These are phyloP conservation scores for Lasioglossum malachurum DNA, from an alignment of 2,888 invertebrate genomes.

Conservation along the genomic window DNA sequence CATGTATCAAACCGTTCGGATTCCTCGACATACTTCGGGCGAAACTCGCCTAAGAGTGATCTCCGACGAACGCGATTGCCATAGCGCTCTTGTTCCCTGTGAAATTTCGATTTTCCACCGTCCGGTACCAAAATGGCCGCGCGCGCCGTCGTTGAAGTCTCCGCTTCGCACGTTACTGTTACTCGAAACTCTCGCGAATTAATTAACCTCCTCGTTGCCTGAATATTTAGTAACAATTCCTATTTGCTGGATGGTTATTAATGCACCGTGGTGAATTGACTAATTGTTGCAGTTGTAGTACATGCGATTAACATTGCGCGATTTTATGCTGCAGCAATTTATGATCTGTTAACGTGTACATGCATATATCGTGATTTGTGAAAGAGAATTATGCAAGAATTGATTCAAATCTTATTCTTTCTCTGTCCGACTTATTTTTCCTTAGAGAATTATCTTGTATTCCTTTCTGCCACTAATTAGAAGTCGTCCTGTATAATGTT, in stretches of 20 bases:
- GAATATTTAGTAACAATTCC: background rate
- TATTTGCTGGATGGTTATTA: background rate
- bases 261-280: background rate
- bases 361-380: background rate
- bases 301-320: background rate
- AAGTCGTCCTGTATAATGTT: background rate
- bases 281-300: background rate
- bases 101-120: background rate
- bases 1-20: constrained; percentile 47
- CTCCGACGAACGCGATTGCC: background rate
- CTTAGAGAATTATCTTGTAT: background rate
- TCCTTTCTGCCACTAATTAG: background rate
- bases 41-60: background rate
- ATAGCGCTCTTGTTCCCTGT: background rate
- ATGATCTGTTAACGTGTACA: too few relatives aligned
- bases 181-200: background rate
- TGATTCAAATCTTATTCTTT: too few relatives aligned
- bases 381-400: background rate
- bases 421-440: too few relatives aligned
- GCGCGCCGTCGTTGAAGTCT: background rate
- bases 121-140: background rate
- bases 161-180: background rate
- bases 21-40: constrained; percentile 46
- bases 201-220: background rate
- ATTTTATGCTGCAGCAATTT: background rate